Evolutionary conservation across 92 coral and sea anemone species (phyloP), one percentile per base, ranked within the genome.

Genomic region (Zoanthus gigantus): DNA sequence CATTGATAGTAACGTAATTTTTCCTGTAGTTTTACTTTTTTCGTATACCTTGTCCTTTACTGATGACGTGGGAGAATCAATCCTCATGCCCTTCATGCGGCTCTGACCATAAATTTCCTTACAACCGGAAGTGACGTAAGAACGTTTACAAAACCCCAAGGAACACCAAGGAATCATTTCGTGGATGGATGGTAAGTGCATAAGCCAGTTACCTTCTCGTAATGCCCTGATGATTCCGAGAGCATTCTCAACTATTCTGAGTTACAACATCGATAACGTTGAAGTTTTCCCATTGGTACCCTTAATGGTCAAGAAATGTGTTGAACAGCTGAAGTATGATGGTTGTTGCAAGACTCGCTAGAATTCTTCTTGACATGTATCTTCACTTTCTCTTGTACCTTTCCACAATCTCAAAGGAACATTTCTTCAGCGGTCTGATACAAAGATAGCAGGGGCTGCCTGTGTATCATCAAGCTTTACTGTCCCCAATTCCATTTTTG

Each of bases 201-300:
- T 89, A 50, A 82, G 76, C 91, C 88, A 89, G 83, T 83, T 83
- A 3, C 91, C 91, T 72, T 89, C 88, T 44, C 83, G 65, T 31
- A 89, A 89, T 53, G 92, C 85, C 42, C 92, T 60, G 57, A 89
- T 44, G 45, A 90, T 82, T 75, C 82, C 85, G 15, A 87, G 74
- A 18, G 77, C 61, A 63, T 77, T 87, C 17, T 87, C 90, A 28
- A 87, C 73, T 72, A 87, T 74, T 57, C 82, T 79, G 17, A 88
- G 32, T 71, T 75, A 76, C 47, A 83, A 86, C 72, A 75, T 61
- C 66, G 76, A 86, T 72, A 75, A 76, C 66, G 77, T 82, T 42
- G 83, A 86, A n/a, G 67, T 82, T 82, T 86, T 86, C 58, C 83
- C 83, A 71, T 76, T 86, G 6, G 45, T 66, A 28, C 32, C 46